Evolutionary conservation across 2,888 invertebrate species (phyloP).

Genomic region (Lasioglossum marginatum): DNA sequence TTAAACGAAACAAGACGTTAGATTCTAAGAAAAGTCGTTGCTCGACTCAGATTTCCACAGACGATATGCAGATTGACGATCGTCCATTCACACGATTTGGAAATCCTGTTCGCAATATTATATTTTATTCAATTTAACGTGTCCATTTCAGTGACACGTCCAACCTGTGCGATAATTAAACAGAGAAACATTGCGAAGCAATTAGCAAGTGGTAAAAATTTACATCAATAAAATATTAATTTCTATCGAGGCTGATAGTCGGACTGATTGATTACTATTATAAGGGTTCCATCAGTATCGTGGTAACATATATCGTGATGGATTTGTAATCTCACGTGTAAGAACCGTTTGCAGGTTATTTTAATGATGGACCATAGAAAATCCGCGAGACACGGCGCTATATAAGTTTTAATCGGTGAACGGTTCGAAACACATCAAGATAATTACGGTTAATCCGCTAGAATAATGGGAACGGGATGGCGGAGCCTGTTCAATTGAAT

Average conservation of each 20-base stretch:
- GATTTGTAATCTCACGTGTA: neutral
- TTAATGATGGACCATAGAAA: conserved; percentile 2
- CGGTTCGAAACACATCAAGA: neutral
- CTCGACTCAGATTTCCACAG: neutral
- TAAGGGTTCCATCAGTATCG: neutral
- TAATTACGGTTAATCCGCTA: conserved; percentile 43
- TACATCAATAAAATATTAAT: neutral
- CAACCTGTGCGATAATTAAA: neutral
- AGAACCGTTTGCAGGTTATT: neutral
- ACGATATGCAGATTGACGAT: neutral
- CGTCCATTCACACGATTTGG: neutral
- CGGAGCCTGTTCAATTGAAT: conserved; percentile 34
- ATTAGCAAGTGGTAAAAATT: neutral
- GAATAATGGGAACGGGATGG: conserved; percentile 35
- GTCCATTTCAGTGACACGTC: neutral
- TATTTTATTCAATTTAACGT: neutral
- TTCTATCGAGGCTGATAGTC: neutral
- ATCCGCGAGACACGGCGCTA: neutral
- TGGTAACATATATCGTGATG: neutral
- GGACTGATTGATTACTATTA: neutral
- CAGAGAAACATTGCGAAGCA: neutral
- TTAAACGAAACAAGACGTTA: neutral
- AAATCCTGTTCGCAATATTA: neutral
- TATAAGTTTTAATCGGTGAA: conserved; percentile 3
- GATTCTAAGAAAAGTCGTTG: neutral